Evolutionary conservation across 2,888 invertebrate species (phyloP).

Genomic region (Caenorhabditis doughertyi): DNA sequence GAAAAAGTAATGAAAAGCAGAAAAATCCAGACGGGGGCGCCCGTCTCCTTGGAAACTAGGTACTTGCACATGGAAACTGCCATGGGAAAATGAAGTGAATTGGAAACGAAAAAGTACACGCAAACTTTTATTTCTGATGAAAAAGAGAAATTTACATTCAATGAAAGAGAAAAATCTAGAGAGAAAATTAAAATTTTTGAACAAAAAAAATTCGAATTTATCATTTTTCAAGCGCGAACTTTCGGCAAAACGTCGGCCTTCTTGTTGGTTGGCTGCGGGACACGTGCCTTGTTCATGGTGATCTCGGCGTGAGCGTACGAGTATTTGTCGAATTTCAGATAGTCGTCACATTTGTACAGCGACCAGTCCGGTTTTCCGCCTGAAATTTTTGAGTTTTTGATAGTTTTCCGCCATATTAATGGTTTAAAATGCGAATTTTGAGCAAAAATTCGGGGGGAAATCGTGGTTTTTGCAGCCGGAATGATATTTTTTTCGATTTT

Average conservation of each 20-base stretch:
- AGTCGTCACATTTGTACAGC: slow-evolving; percentile 80
- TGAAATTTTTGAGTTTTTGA: slow-evolving; percentile 37
- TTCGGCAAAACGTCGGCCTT: slow-evolving; percentile 78
- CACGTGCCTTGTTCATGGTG: slow-evolving; percentile 76
- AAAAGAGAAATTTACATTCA: background rate
- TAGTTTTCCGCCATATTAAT: background rate
- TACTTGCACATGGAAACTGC: too few species aligned
- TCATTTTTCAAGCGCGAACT: slow-evolving; percentile 27
- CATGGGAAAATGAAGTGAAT: too few species aligned
- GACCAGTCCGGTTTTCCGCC: slow-evolving; percentile 73
- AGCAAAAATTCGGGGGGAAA: background rate
- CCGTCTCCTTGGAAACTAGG: too few species aligned
- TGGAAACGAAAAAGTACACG: background rate
- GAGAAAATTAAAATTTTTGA: too few species aligned
- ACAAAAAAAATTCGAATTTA: slow-evolving; percentile 1
- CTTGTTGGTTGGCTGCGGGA: slow-evolving; percentile 79
- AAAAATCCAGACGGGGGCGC: too few species aligned
- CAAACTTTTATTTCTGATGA: background rate
- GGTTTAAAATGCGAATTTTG: background rate
- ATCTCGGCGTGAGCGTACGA: slow-evolving; percentile 80
- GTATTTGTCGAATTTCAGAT: slow-evolving; percentile 79
- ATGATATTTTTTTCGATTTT: background rate
- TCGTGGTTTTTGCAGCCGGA: background rate
- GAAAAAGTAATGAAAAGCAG: too few species aligned
- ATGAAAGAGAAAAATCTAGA: background rate